Conservation (phyloP, 1,140 invertebrate species). For the Monochamus saltuarius region DNA sequence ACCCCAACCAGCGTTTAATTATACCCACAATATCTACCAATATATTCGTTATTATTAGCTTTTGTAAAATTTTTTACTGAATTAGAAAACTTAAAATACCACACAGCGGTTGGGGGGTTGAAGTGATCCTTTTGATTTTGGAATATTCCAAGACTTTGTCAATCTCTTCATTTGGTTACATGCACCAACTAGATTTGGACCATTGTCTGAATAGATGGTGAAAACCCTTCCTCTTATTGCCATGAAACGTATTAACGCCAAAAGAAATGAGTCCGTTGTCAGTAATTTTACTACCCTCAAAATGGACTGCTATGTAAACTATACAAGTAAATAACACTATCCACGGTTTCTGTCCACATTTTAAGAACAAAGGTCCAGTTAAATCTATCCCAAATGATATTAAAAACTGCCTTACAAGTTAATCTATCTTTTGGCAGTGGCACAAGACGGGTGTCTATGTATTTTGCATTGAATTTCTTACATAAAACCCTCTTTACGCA, state of each 20-base stretch:
- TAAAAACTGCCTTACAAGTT: constrained; percentile 1
- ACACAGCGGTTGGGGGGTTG: too few species aligned
- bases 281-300: constrained; percentile 2
- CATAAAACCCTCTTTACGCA: not conserved
- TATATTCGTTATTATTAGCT: too few species aligned
- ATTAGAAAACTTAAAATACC: too few species aligned
- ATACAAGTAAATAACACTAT: not conserved
- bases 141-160: constrained; percentile 4
- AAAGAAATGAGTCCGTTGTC: not conserved
- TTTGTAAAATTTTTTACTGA: too few species aligned
- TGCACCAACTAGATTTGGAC: constrained; percentile 1
- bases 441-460: not conserved
- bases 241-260: constrained; percentile 4
- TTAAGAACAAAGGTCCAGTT: not conserved
- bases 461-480: not conserved
- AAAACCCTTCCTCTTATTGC: not conserved
- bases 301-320: not conserved
- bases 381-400: not conserved
- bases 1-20: too few species aligned
- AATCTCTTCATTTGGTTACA: not conserved
- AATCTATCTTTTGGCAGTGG: not conserved
- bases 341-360: not conserved
- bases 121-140: too few species aligned
- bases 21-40: too few species aligned
- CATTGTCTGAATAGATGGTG: constrained; percentile 2